Conservation (phyloP, 2,113 vertebrate species). For the Xyrauchen texanus region DNA sequence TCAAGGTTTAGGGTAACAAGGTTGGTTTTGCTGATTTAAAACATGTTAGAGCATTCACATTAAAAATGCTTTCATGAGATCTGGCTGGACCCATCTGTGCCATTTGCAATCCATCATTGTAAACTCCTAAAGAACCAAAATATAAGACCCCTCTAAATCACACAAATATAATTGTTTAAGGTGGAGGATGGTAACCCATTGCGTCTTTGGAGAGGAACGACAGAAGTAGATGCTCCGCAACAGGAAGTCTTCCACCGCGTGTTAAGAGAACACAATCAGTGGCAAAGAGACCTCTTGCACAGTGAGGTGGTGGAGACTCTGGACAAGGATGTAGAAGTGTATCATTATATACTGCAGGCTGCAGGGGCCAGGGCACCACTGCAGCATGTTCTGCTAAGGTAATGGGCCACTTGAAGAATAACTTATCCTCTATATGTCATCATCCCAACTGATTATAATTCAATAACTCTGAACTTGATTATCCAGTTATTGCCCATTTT, state of each 20-base stretch:
- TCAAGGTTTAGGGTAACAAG: too few relatives aligned
- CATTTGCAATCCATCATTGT: background rate
- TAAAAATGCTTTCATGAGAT: too few relatives aligned
- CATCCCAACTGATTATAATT: background rate
- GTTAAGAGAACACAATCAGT: conserved; percentile 70
- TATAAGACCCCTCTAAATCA: background rate
- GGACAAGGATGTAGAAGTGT: conserved; percentile 73
- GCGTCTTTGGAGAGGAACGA: conserved; percentile 72
- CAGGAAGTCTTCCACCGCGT: conserved; percentile 70
- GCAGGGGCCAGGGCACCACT: conserved; percentile 60
- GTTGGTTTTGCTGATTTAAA: too few relatives aligned
- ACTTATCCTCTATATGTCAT: too few relatives aligned
- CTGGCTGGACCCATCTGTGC: too few relatives aligned
- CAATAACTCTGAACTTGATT: too few relatives aligned
- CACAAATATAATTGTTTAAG: conserved; percentile 53
- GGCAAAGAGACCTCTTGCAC: conserved; percentile 68
- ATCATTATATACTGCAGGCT: conserved; percentile 67
- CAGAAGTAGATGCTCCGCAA: conserved; percentile 72
- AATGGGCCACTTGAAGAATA: conserved; percentile 14
- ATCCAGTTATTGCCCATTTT: too few relatives aligned
- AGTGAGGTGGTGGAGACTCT: conserved; percentile 68
- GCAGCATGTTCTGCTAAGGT: conserved; percentile 79
- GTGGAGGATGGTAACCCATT: conserved; percentile 69
- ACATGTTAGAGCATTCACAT: too few relatives aligned
- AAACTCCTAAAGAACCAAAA: background rate